These are phyloP conservation scores for Clarias fuscus DNA, from an alignment of 2,797 vertebrate species.

Conservation along the genomic window DNA sequence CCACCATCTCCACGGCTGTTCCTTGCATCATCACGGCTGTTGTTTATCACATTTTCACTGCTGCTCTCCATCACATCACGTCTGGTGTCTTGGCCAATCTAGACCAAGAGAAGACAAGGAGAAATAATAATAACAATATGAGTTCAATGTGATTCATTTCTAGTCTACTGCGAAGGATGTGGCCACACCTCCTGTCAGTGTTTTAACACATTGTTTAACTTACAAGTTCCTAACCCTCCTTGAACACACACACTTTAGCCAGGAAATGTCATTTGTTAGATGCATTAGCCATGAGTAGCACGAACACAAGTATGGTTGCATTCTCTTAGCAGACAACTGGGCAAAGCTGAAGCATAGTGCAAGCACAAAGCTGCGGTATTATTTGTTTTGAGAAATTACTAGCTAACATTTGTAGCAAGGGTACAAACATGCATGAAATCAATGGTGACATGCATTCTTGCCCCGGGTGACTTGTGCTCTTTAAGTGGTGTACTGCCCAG, in stretches of 20 bases:
- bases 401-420: background rate
- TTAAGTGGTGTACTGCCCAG: background rate
- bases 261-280: background rate
- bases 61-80: slow-evolving; percentile 55
- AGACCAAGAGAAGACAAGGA: slow-evolving; percentile 39
- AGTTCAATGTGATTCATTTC: background rate
- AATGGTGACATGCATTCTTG: background rate
- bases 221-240: background rate
- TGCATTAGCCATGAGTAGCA: background rate
- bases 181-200: background rate
- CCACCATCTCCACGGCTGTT: slow-evolving; percentile 44
- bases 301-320: background rate
- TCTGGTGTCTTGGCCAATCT: slow-evolving; percentile 80
- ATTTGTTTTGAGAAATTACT: background rate
- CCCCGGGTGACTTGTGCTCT: background rate
- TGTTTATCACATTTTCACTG: background rate
- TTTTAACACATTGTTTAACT: background rate
- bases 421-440: background rate
- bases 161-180: background rate
- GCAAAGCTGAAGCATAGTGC: background rate
- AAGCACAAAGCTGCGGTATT: background rate
- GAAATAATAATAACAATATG: background rate
- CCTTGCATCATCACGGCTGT: background rate
- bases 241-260: background rate
- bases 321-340: background rate